These are phyloP conservation scores for Ennomos fuscantarius DNA, from an alignment of 2,888 invertebrate genomes.

Conservation along the genomic window DNA sequence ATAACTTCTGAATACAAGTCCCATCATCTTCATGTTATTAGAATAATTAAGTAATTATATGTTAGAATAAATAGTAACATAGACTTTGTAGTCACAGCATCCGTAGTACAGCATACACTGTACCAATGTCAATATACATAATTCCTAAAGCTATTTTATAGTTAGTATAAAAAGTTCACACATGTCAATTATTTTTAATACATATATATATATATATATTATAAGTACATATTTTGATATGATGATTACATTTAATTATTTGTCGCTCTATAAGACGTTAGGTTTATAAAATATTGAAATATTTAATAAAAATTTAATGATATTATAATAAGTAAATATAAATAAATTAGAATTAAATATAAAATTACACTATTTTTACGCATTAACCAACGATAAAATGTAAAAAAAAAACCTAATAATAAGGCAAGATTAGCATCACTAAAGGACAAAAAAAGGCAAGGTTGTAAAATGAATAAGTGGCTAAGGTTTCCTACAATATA, in stretches of 20 bases:
- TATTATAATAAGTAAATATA: background rate
- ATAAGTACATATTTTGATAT: conserved; percentile 34
- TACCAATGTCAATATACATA: background rate
- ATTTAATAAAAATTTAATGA: background rate
- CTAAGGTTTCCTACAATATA: background rate
- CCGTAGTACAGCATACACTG: too few relatives aligned
- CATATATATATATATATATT: too few relatives aligned
- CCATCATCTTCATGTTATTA: too few relatives aligned
- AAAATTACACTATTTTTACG: conserved; percentile 9
- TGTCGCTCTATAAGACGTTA: conserved; percentile 53
- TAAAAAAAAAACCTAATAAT: conserved; percentile 12
- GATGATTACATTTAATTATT: conserved; percentile 52
- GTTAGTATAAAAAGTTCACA: conserved; percentile 24
- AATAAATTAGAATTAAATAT: background rate
- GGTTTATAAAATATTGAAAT: background rate
- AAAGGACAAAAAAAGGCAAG: conserved; percentile 7
- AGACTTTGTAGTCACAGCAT: too few relatives aligned
- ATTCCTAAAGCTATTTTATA: background rate
- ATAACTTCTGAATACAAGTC: too few relatives aligned
- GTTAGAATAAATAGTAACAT: too few relatives aligned
- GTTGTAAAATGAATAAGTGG: background rate
- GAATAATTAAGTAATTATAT: too few relatives aligned
- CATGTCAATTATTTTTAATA: conserved; percentile 16
- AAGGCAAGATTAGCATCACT: conserved; percentile 22
- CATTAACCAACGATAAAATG: conserved; percentile 26